Evolutionary conservation across 2,888 invertebrate genomes (phyloP), one percentile per base, ranked within the genome.

Genomic region (Ectropis crepuscularia): DNA sequence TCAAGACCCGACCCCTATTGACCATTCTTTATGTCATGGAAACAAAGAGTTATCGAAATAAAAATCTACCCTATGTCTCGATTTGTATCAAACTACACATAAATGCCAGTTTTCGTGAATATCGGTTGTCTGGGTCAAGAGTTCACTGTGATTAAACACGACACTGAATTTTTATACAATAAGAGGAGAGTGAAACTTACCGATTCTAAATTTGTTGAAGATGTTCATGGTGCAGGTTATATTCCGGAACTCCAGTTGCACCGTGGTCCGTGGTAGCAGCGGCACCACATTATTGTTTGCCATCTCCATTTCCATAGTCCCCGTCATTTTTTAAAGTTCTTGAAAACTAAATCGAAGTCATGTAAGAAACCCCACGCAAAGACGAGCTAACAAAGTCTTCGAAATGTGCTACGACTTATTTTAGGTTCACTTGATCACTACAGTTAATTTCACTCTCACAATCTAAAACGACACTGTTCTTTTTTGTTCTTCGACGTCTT

Each of bases 221-320:
- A 91, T 89, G 69, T 92, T 94, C 41, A 96, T 92, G 6, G 92
- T 85, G 77, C 95, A 97, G 0, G 94, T 93, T 41, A 97, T 92
- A 76, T 96, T 93, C 61, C 92, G 93, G 79, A 97, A 97, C 68
- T 95, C 93, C 60, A 97, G 85, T 71, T 96, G 94, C 61, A 97
- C 93, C 9, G 95, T 94, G 48, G 94, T 93, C 69, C 96, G 93
- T 0, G 90, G 87, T 12, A 89, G 57, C n/a, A 90, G 68, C 10
- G 91, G 87, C n/a, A 85, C 77, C 9, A 91, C 87, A 67, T 92
- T 92, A 69, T 92, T 92, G 71, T 92, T 92, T 8, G 82, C 82
- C 43, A 82, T 69, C 45, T 76, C 85, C 55, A 81, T 85, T 64
- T 86, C 84, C 57, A 78, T 71, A 1, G 75, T 75, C 48, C 82